A percentile compares a stretch with the other conserved stretches of the same genome.
Conservation (phyloP, 2,888 invertebrate genomes). For the Alentia gelatinosa region DNA sequence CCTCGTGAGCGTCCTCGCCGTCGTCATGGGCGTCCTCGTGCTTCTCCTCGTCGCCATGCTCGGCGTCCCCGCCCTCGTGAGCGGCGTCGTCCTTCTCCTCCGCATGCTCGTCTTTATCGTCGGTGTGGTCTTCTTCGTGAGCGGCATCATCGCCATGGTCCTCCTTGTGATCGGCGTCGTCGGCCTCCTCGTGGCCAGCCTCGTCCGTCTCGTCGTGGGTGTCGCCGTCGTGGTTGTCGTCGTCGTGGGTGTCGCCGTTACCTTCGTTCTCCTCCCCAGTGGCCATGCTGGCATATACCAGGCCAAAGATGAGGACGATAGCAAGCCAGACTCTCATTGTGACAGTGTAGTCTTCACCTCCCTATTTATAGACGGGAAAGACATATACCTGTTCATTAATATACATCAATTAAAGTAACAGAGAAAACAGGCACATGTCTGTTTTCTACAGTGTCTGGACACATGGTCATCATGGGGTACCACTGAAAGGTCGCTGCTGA, state of each 20-base stretch:
- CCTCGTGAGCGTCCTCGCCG: not conserved
- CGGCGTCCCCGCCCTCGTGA: not conserved
- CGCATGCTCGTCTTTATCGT: not conserved
- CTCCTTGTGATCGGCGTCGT: not conserved
- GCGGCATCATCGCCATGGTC: not conserved
- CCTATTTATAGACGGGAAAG: not conserved
- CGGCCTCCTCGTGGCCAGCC: not conserved
- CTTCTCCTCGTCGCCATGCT: not conserved
- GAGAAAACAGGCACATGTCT: not conserved
- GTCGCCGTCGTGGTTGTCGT: not conserved
- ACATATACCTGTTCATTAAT: not conserved
- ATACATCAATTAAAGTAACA: not conserved
- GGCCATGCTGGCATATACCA: not conserved
- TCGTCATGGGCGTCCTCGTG: not conserved
- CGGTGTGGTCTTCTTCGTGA: not conserved
- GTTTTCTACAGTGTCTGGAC: not conserved
- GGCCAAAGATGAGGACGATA: not conserved
- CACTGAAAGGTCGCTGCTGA: not conserved
- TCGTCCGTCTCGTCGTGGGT: not conserved
- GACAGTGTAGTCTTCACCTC: not conserved
- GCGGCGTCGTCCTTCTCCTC: not conserved
- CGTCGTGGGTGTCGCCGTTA: not conserved
- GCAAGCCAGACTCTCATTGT: not conserved
- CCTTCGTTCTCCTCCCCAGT: not conserved
- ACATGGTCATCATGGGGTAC: not conserved